Evolutionary conservation across 2,113 vertebrate species (phyloP), one percentile per base, ranked within the genome.

Genomic region (Furnarius figulus): DNA sequence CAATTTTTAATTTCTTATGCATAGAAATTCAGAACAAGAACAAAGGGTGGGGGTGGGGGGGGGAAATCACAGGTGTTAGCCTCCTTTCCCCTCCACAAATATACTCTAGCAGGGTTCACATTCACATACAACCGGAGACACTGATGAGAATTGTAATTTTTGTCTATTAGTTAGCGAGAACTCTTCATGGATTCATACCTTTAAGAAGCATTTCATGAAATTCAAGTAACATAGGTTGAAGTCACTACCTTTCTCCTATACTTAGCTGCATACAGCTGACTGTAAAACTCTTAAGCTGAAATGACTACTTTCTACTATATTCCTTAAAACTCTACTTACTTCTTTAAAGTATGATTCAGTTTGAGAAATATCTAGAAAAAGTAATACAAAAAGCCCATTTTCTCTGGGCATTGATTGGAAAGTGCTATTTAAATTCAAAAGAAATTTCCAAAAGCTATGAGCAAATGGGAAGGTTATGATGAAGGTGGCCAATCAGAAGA

Each of bases 321-420:
- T n/a, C 40, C 79, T 82, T 96, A 62, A 70, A 79, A 76, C 35
- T 85, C 56, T 91, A 78, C 42, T 81, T 74, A 67, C 27, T 89
- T 66, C 52, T 85, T 81, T 59, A 33, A 89, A 82, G 52, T 56
- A 79, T 40, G 39, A 87, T 52, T 87, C 52, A 76, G 27, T 90
- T 79, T 85, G 44, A 94, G 44, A 95, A 90, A 68, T 61, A 85
- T 44, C 78, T 76, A 92, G 79, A 72, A 92, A 92, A 85, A 83
- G 66, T 79, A 80, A 90, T 78, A 88, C 46, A 79, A 61, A 79
- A 88, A 88, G 53, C 53, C 50, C 63, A 70, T 80, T 25, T 65
- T 46, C 42, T 80, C 56, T 84, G 79, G 67, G 76, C 68, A 74
- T 2, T 21, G 4, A 94, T 76, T 2, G 2, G 67, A 76, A 76